Percentiles rank a stretch among this genome's conserved stretches.
Conservation (phyloP, 2,113 vertebrate genomes). For the Anguilla japonica region DNA sequence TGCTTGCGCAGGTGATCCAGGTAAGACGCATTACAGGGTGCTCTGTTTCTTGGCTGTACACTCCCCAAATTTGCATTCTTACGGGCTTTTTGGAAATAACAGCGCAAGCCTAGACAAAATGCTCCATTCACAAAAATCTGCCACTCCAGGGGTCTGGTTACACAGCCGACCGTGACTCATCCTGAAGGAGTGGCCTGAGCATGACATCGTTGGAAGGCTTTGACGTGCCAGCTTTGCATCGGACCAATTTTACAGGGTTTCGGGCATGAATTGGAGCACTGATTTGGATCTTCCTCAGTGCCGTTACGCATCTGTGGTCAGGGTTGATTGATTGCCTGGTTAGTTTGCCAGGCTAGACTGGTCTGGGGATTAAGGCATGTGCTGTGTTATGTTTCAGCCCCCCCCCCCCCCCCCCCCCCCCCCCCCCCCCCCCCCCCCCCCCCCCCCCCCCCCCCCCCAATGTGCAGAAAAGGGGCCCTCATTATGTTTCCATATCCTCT, state of each 20-base stretch:
- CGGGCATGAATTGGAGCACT: constrained; percentile 14
- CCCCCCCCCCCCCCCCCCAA: neutral
- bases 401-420: too few species aligned
- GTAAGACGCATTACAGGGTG: neutral
- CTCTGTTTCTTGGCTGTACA: neutral
- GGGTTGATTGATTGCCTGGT: constrained; percentile 25
- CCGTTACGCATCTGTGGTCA: constrained; percentile 26
- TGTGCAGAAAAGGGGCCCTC: neutral
- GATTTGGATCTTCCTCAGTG: constrained; percentile 10
- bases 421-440: neutral
- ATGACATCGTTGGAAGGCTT: constrained; percentile 5
- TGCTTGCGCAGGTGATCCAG: neutral
- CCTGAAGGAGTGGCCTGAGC: neutral
- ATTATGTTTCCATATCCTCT: too few species aligned
- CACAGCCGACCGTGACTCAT: neutral
- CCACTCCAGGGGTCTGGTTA: neutral
- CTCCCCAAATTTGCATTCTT: too few species aligned
- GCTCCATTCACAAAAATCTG: neutral
- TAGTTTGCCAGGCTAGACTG: constrained; percentile 8
- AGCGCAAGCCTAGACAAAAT: neutral
- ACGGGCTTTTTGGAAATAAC: neutral
- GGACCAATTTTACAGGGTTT: constrained; percentile 15
- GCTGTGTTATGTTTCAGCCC: neutral
- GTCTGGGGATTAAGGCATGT: constrained; percentile 23
- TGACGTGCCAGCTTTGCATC: constrained; percentile 24